A percentile compares a stretch with the other conserved stretches of the same genome.
phyloP scores from a whole-genome alignment of 2,888 invertebrate species.

The Watsonalla binaria region DNA sequence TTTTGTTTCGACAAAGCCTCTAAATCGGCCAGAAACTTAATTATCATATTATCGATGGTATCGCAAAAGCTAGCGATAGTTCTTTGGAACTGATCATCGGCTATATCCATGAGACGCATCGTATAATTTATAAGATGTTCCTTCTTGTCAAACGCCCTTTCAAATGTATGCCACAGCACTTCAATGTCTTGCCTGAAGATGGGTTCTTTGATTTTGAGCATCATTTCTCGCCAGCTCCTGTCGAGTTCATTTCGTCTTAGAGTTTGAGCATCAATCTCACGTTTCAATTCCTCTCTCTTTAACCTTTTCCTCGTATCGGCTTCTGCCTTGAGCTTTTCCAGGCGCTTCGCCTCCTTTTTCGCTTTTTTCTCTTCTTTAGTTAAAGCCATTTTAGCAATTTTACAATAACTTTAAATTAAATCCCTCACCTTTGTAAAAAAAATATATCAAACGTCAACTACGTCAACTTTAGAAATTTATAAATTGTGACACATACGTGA shows the following conservation, averaged over 20 bases:
- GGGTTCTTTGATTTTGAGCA: constrained; percentile 66
- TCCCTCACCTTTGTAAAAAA: background rate
- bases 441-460: constrained; percentile 5
- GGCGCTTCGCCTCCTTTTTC: constrained; percentile 53
- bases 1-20: constrained; percentile 52
- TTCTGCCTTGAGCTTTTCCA: constrained; percentile 47
- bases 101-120: constrained; percentile 76
- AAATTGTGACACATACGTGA: background rate
- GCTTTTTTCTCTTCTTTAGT: constrained; percentile 60
- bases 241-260: constrained; percentile 47
- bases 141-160: constrained; percentile 78
- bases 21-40: constrained; percentile 56
- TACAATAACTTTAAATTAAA: constrained; percentile 4
- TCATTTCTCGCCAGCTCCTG: constrained; percentile 53
- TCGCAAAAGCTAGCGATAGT: constrained; percentile 81
- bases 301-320: constrained; percentile 38
- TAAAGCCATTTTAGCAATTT: constrained; percentile 37
- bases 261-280: constrained; percentile 55
- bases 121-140: constrained; percentile 77
- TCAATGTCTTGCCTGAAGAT: constrained; percentile 57
- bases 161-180: constrained; percentile 70
- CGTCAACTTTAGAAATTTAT: background rate
- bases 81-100: constrained; percentile 81
- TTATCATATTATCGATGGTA: constrained; percentile 80
- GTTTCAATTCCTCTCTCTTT: constrained; percentile 51